Evolutionary conservation across 2,113 vertebrate genomes (phyloP).

Genomic region (Taxidea taxus): DNA sequence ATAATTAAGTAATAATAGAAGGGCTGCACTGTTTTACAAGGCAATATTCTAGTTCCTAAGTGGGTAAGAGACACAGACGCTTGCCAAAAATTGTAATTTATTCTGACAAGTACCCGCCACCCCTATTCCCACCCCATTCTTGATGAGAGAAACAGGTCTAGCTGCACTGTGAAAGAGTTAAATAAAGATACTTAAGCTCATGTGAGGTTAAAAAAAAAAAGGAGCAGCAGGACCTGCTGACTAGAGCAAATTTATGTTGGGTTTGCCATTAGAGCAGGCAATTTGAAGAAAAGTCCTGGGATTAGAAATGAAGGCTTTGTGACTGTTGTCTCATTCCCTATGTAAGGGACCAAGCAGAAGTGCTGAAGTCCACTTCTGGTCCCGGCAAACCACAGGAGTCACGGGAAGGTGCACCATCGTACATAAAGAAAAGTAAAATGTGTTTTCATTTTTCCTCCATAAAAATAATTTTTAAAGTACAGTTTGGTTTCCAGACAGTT

Average conservation of each 20-base stretch:
- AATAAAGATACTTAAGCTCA: background rate
- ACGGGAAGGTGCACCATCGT: constrained; percentile 6
- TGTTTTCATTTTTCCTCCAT: constrained; percentile 57
- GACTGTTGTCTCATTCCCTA: background rate
- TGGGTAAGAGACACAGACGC: constrained; percentile 45
- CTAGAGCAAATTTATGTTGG: background rate
- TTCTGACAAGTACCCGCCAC: constrained; percentile 51
- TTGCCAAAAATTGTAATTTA: constrained; percentile 55
- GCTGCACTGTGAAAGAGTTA: constrained; percentile 33
- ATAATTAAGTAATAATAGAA: constrained; percentile 77
- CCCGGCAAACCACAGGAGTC: background rate
- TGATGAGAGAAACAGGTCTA: constrained; percentile 33
- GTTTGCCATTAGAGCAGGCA: background rate
- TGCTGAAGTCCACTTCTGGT: background rate
- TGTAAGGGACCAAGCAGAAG: background rate
- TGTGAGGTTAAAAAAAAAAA: background rate
- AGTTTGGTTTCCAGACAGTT: constrained; percentile 64
- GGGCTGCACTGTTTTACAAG: constrained; percentile 67
- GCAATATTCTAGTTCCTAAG: constrained; percentile 60
- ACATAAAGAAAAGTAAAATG: constrained; percentile 57
- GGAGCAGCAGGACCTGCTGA: too few relatives aligned
- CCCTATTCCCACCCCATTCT: background rate
- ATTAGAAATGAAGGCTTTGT: background rate
- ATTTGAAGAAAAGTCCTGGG: background rate
- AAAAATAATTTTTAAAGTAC: constrained; percentile 69